These are phyloP conservation scores for Bembecia ichneumoniformis DNA, from an alignment of 2,888 invertebrate species.

Conservation along the genomic window DNA sequence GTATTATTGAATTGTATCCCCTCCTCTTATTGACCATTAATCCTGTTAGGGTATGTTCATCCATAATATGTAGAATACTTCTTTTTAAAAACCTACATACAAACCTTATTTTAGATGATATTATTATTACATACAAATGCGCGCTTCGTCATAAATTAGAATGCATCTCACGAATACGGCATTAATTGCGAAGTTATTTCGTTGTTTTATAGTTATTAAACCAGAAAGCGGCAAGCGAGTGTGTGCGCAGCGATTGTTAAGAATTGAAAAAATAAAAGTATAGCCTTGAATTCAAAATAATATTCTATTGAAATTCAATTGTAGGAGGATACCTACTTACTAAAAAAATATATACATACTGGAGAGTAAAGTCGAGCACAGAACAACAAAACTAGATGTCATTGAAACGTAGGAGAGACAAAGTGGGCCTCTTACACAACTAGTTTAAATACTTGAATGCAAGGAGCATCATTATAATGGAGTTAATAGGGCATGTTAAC, in stretches of 20 bases:
- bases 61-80: no score
- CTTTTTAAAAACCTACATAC: no score
- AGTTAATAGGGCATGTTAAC: slow-evolving; percentile 22
- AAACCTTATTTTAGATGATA: neutral
- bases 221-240: slow-evolving; percentile 55
- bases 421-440: slow-evolving; percentile 2
- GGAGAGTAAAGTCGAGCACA: no score
- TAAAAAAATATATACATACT: no score
- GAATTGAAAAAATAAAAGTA: slow-evolving; percentile 11
- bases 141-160: slow-evolving; percentile 22
- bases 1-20: no score
- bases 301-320: neutral
- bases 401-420: slow-evolving; percentile 4
- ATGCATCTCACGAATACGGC: slow-evolving; percentile 34
- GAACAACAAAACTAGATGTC: neutral
- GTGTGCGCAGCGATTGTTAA: slow-evolving; percentile 9
- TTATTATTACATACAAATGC: neutral
- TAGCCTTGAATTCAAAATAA: neutral
- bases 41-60: no score
- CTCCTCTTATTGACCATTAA: no score
- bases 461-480: slow-evolving; percentile 15
- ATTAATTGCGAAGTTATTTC: slow-evolving; percentile 35
- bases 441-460: slow-evolving; percentile 14
- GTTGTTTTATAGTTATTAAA: slow-evolving; percentile 31
- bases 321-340: neutral